Conservation (phyloP, 2,797 vertebrate genomes). For the Xiphophorus birchmanni region DNA sequence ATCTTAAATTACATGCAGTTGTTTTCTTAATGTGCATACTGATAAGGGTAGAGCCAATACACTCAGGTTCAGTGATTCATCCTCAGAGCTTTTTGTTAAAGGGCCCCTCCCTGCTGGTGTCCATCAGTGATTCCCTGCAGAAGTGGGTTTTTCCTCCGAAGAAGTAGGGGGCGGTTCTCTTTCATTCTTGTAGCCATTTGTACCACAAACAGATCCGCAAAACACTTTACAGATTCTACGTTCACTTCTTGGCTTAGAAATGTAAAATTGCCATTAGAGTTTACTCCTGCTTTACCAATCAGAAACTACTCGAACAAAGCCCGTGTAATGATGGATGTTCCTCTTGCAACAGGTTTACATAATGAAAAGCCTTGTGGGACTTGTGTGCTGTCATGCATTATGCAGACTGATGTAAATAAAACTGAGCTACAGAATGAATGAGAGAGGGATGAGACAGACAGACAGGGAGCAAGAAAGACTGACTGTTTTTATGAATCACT, state of each 20-base stretch:
- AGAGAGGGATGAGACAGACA: constrained; percentile 38
- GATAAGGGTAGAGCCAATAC: constrained; percentile 17
- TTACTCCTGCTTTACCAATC: constrained; percentile 43
- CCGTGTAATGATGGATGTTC: constrained; percentile 67
- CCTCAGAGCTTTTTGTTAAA: constrained; percentile 43
- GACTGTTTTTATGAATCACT: constrained; percentile 61
- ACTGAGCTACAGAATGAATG: constrained; percentile 60
- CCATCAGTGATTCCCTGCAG: constrained; percentile 40
- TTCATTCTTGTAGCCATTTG: constrained; percentile 17
- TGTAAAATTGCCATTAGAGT: constrained; percentile 38
- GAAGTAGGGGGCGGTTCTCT: constrained; percentile 34
- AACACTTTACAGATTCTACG: constrained; percentile 1
- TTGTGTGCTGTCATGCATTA: constrained; percentile 73
- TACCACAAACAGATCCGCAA: neutral
- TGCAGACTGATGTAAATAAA: constrained; percentile 75
- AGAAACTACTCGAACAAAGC: constrained; percentile 41
- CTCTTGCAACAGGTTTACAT: constrained; percentile 78
- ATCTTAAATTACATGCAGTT: constrained; percentile 22
- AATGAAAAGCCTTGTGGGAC: constrained; percentile 69
- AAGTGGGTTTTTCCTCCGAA: constrained; percentile 20
- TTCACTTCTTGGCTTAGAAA: constrained; percentile 26
- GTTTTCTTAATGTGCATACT: constrained; percentile 35
- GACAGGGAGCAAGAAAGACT: constrained; percentile 44
- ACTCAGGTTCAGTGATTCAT: constrained; percentile 30
- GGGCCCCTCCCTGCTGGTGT: constrained; percentile 33